phyloP scores from a whole-genome alignment of 2,113 vertebrate species.

The Erinaceus europaeus region DNA sequence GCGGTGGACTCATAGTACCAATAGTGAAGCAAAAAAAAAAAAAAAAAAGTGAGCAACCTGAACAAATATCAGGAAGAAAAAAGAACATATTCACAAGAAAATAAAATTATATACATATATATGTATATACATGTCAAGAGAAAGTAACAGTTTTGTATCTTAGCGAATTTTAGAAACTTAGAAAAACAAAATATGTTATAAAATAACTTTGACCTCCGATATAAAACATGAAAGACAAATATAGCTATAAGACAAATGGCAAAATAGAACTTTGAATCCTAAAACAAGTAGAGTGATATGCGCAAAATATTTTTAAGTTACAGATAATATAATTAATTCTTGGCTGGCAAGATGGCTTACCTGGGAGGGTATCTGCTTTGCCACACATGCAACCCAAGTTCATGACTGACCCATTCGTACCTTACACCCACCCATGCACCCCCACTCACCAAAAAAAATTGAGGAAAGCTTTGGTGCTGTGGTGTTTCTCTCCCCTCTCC shows the following conservation, averaged over 20 bases:
- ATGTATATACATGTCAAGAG: rapidly evolving
- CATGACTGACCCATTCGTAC: too few species aligned
- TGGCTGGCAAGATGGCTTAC: too few species aligned
- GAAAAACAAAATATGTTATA: background rate
- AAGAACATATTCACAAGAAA: background rate
- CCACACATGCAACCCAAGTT: too few species aligned
- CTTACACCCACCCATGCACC: too few species aligned
- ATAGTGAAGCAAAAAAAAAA: background rate
- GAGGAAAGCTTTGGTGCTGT: too few species aligned
- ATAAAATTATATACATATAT: background rate
- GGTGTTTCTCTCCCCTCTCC: too few species aligned
- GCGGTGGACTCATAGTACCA: too few species aligned
- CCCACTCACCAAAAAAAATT: too few species aligned
- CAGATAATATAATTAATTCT: background rate
- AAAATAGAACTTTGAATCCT: constrained; percentile 1
- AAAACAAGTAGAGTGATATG: background rate
- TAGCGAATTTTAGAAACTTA: background rate
- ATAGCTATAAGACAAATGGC: background rate
- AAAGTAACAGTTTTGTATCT: background rate
- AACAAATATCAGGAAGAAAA: background rate
- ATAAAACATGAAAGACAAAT: background rate
- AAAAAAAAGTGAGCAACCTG: background rate
- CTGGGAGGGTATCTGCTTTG: too few species aligned
- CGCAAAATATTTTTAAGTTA: background rate
- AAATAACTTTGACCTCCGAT: background rate